Evolutionary conservation across 2,888 invertebrate species (phyloP), one percentile per base, ranked within the genome.

Genomic region (Willowsia nigromaculata): DNA sequence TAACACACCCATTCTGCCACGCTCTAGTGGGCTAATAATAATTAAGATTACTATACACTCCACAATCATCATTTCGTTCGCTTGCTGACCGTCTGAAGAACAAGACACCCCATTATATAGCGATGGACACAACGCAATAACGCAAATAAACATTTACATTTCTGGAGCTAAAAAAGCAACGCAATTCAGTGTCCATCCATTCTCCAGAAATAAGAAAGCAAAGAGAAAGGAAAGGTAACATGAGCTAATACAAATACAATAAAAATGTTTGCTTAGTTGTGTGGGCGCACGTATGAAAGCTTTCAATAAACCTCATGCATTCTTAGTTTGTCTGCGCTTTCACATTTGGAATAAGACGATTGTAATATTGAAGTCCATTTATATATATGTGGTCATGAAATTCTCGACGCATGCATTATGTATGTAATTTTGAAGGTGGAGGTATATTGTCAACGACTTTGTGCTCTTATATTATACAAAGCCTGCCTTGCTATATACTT

Each of bases 221-320:
- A 56, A 22, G 22, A 18, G 59, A 59, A 53, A 53, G 27, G 27
- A 33, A 65, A 65, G 33, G 65, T 65, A 65, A 65, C 33, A 65
- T 15, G 65, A 65, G 5, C 50, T 18, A 53, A 53, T 59, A 59
- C 59, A 25, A 65, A 7, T 33, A 33, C 33, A 33, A 53, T 18
- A 65, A 65, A 65, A 65, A n/a, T 65, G 65, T 65, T 65, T 65
- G n/a, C 65, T 65, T 27, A n/a, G 30, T n/a, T n/a, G 1, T 27
- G 27, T 33, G 47, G 7, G 22, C 56, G 11, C 13, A 15, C 15
- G n/a, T n/a, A n/a, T n/a, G n/a, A 59, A 62, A 62, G 62, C 62
- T 62, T 62, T 62, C 62, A 62, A 30, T 62, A 30, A 62, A 62
- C 4, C 11, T 15, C 13, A 62, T 27, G 62, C 62, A 62, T 62